Percentiles rank a stretch among this genome's conserved stretches.
Conservation (phyloP, 2,797 vertebrate species). For the Propithecus deckenii region DNA sequence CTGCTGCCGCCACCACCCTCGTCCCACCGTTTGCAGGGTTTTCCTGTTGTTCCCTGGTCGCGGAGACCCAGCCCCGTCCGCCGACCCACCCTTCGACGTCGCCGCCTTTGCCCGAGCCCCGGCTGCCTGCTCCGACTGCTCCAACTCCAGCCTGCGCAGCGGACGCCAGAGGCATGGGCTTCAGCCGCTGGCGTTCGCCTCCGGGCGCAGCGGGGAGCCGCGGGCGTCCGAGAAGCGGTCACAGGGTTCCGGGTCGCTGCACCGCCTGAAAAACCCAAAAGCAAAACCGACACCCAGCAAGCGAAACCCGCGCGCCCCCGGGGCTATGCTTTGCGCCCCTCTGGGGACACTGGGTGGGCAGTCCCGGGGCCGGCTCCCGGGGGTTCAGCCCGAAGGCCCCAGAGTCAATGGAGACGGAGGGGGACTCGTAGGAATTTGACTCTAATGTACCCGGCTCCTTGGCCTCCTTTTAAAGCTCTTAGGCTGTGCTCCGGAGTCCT, state of each 20-base stretch:
- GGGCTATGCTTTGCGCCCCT: neutral
- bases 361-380: neutral
- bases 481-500: neutral
- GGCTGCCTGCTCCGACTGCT: conserved; percentile 83
- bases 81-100: conserved; percentile 89
- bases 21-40: conserved; percentile 93
- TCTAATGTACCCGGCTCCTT: neutral
- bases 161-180: conserved; percentile 67
- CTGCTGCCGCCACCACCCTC: conserved; percentile 76
- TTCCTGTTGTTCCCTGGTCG: conserved; percentile 91
- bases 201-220: conserved; percentile 77
- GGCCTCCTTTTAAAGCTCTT: neutral
- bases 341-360: neutral
- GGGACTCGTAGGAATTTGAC: neutral
- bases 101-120: conserved; percentile 77
- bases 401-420: neutral
- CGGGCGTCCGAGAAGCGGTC: conserved; percentile 71
- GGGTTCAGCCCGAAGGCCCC: neutral
- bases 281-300: conserved; percentile 46
- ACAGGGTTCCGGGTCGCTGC: neutral
- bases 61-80: conserved; percentile 93
- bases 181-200: conserved; percentile 67
- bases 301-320: neutral
- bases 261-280: conserved; percentile 35
- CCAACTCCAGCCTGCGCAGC: conserved; percentile 81